Conservation (phyloP, 2,888 invertebrate genomes). For the Apotomis capreana region DNA sequence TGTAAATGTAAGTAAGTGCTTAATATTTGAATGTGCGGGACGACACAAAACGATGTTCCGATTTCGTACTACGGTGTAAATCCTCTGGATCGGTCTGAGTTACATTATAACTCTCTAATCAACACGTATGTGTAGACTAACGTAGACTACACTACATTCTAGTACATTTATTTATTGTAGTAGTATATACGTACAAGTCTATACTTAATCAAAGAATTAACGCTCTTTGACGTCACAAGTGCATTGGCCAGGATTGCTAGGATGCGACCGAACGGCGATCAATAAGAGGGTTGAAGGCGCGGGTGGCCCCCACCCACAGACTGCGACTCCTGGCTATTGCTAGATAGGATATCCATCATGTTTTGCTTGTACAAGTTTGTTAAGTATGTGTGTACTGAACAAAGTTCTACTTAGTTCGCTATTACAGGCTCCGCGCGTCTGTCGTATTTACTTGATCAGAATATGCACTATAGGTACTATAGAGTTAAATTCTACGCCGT, state of each 20-base stretch:
- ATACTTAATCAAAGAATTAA: constrained; percentile 35
- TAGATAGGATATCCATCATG: constrained; percentile 21
- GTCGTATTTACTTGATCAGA: background rate
- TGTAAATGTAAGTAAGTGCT: too few relatives aligned
- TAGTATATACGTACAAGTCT: too few relatives aligned
- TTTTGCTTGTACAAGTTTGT: background rate
- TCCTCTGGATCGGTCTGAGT: too few relatives aligned
- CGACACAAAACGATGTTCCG: too few relatives aligned
- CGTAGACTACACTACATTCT: too few relatives aligned
- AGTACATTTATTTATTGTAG: too few relatives aligned
- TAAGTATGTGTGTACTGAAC: constrained; percentile 1
- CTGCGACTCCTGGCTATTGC: constrained; percentile 13
- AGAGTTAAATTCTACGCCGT: too few relatives aligned
- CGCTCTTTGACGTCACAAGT: constrained; percentile 69
- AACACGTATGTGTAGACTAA: too few relatives aligned
- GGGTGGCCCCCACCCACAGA: constrained; percentile 53
- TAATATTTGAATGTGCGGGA: too few relatives aligned
- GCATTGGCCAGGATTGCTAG: constrained; percentile 61
- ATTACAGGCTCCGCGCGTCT: constrained; percentile 10
- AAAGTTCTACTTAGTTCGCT: constrained; percentile 2
- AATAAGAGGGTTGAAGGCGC: constrained; percentile 53
- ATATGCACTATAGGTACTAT: too few relatives aligned
- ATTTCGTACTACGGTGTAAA: too few relatives aligned
- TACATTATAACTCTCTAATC: too few relatives aligned
- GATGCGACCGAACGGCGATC: constrained; percentile 54